A percentile compares a stretch with the other conserved stretches of the same genome.
These are phyloP conservation scores for Drosophila falleni DNA, from an alignment of 2,888 invertebrate genomes.

Conservation along the genomic window DNA sequence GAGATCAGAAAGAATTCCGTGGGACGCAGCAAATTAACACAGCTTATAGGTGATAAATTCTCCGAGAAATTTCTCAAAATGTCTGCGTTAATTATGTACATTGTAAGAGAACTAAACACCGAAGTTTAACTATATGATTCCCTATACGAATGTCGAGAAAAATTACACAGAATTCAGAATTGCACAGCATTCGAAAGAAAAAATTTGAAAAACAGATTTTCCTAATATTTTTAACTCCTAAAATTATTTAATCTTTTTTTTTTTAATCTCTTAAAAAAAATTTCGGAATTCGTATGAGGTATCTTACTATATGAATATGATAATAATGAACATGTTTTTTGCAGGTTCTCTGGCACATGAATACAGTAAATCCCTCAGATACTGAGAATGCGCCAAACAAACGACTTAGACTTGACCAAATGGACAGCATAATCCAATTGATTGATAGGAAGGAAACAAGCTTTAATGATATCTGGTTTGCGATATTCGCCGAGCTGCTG, in stretches of 20 bases:
- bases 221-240: too few relatives aligned
- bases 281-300: too few relatives aligned
- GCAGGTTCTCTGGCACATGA: slow-evolving; percentile 76
- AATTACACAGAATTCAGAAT: too few relatives aligned
- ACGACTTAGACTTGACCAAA: slow-evolving; percentile 64
- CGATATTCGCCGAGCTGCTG: slow-evolving; percentile 76
- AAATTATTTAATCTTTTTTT: too few relatives aligned
- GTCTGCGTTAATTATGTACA: slow-evolving; percentile 74
- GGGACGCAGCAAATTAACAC: slow-evolving; percentile 57
- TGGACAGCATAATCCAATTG: slow-evolving; percentile 68
- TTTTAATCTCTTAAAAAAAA: too few relatives aligned
- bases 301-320: not conserved
- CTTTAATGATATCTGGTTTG: slow-evolving; percentile 82
- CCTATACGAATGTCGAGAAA: too few relatives aligned
- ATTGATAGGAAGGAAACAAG: slow-evolving; percentile 56
- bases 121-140: not conserved
- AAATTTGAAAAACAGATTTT: too few relatives aligned
- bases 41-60: slow-evolving; percentile 61
- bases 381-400: slow-evolving; percentile 49
- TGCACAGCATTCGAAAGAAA: too few relatives aligned
- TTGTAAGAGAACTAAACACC: slow-evolving; percentile 65
- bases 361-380: slow-evolving; percentile 1
- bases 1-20: slow-evolving; percentile 76
- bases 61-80: slow-evolving; percentile 73
- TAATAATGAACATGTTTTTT: not conserved